Evolutionary conservation across 1,140 invertebrate species (phyloP), one percentile per base, ranked within the genome.

Genomic region (Metaphire vulgaris): DNA sequence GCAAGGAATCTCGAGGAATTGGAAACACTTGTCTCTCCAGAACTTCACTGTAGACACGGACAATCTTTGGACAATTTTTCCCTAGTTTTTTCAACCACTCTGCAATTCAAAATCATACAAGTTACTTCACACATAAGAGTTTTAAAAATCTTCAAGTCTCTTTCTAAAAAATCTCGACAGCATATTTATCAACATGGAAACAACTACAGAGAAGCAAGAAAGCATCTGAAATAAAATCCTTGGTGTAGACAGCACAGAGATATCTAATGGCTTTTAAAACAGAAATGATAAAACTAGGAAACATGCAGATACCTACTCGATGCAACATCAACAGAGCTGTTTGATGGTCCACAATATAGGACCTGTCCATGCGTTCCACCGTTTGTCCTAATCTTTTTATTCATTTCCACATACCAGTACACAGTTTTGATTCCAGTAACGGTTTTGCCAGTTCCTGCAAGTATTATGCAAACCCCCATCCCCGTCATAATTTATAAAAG

Each of bases 281-380:
- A n/a, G n/a, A n/a, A n/a, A n/a, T n/a, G n/a, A n/a, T n/a, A n/a
- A n/a, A n/a, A n/a, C n/a, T n/a, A n/a, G n/a, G n/a, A n/a, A n/a
- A n/a, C n/a, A n/a, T n/a, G n/a, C n/a, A n/a, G n/a, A 15, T 34
- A 76, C 78, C 79, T 72, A 85, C 83, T 81, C 69, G 80, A 79
- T 28, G 83, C 70, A 33, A 83, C 78, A 80, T 86, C 83, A n/a
- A 86, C 64, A 71, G 80, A 79, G 29, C 80, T 76, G 73, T 85
- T 82, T 68, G 78, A 80, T 1, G 84, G 82, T n/a, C 80, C 83
- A 81, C 85, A 86, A 28, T 83, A 74, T 33, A 85, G 72, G 16
- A 85, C 80, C 65, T 83, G 83, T 32, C 33, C 14, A n/a, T 33
- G 30, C 14, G 30, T 16, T 2, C 1, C 33, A n/a, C 29, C 33